A percentile compares a stretch with the other conserved stretches of the same genome.
Conservation (phyloP, 2,113 vertebrate genomes). For the Antechinus stuartii region DNA sequence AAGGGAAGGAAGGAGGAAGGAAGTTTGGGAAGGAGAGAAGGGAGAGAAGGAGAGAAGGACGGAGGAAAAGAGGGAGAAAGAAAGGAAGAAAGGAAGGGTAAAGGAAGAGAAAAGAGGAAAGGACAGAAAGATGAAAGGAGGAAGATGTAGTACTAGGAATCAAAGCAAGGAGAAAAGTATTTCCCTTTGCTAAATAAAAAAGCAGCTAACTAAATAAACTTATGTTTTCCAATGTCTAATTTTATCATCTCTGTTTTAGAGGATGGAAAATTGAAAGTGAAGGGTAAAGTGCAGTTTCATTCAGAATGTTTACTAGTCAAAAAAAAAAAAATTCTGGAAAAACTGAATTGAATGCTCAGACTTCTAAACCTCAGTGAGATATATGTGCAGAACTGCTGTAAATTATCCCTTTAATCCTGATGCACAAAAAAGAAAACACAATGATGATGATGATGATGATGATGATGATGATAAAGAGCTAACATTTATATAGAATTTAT, state of each 20-base stretch:
- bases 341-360: background rate
- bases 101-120: background rate
- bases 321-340: background rate
- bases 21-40: background rate
- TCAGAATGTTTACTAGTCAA: background rate
- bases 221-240: background rate
- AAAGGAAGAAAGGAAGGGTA: background rate
- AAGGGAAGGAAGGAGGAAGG: background rate
- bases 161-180: too few relatives aligned
- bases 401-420: background rate
- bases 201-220: background rate
- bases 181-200: background rate
- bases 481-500: too few relatives aligned
- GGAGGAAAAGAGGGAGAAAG: too few relatives aligned
- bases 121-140: too few relatives aligned
- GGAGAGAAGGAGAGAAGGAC: too few relatives aligned
- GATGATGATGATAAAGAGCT: too few relatives aligned
- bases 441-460: too few relatives aligned
- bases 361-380: background rate
- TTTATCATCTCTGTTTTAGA: background rate
- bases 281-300: background rate
- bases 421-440: background rate
- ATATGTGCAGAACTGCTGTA: background rate
- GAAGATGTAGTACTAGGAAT: background rate
- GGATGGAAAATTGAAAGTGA: background rate